Conservation (phyloP, 2,888 invertebrate genomes). For the Caenorhabditis panamensis region DNA sequence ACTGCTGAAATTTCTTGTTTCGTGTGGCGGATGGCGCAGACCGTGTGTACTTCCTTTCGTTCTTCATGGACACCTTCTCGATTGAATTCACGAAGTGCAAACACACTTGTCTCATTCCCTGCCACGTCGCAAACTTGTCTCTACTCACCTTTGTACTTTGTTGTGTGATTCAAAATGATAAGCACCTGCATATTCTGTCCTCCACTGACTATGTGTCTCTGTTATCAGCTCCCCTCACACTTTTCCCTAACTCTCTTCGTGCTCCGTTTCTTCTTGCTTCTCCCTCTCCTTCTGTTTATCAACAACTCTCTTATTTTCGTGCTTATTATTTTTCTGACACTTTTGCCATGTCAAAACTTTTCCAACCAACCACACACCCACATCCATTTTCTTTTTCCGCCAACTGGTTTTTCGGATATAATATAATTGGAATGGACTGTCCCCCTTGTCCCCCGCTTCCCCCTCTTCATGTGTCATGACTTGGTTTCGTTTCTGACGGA, state of each 20-base stretch:
- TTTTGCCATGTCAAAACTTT: too few relatives aligned
- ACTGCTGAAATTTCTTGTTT: too few relatives aligned
- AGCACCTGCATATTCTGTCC: slow-evolving; percentile 13
- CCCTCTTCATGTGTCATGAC: slow-evolving; percentile 18
- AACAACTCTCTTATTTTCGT: background rate
- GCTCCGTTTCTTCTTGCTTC: slow-evolving; percentile 1
- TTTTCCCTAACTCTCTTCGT: background rate
- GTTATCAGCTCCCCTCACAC: slow-evolving; percentile 21
- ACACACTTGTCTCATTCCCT: background rate
- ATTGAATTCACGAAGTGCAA: slow-evolving; percentile 3
- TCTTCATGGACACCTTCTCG: too few relatives aligned
- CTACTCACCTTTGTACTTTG: slow-evolving; percentile 33
- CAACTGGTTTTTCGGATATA: slow-evolving; percentile 55
- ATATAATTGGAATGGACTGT: slow-evolving; percentile 60
- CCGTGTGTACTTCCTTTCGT: too few relatives aligned
- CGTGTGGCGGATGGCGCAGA: too few relatives aligned
- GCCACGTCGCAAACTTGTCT: background rate
- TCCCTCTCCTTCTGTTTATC: background rate
- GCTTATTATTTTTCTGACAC: too few relatives aligned
- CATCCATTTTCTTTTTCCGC: background rate
- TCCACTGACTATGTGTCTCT: slow-evolving; percentile 46
- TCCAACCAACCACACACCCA: slow-evolving; percentile 9
- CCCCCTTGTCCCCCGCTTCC: slow-evolving; percentile 4
- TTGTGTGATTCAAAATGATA: slow-evolving; percentile 46
- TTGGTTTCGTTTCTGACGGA: slow-evolving; percentile 25